phyloP scores from a whole-genome alignment of 2,888 invertebrate genomes.

The Selenia dentaria region DNA sequence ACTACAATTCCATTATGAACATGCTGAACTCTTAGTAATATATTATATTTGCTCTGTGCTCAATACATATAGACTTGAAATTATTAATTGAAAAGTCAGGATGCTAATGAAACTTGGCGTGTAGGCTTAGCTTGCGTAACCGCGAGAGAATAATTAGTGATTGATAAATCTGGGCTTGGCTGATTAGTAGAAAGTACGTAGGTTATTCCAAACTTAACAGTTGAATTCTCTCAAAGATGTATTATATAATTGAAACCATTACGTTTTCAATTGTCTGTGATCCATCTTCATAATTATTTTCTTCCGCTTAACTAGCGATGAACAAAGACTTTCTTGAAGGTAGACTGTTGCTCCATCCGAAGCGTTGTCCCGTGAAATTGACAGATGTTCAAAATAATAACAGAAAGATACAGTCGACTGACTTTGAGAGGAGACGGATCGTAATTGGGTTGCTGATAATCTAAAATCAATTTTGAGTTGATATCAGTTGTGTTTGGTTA shows the following conservation, averaged over 20 bases:
- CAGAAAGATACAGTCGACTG: conserved; percentile 55
- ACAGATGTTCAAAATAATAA: conserved; percentile 71
- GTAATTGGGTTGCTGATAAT: conserved; percentile 49
- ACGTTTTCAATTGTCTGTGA: conserved; percentile 49
- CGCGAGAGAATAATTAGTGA: too few relatives aligned
- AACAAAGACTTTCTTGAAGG: conserved; percentile 61
- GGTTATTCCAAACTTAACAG: not conserved
- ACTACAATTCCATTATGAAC: too few relatives aligned
- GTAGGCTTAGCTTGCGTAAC: too few relatives aligned
- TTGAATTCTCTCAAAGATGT: conserved; percentile 25
- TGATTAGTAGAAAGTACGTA: too few relatives aligned
- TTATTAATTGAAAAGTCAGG: too few relatives aligned
- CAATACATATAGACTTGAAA: too few relatives aligned
- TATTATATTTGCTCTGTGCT: too few relatives aligned
- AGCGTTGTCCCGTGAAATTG: conserved; percentile 65
- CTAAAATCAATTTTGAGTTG: conserved; percentile 48
- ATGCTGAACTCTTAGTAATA: too few relatives aligned
- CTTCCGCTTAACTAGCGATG: conserved; percentile 64
- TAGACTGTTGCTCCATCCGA: conserved; percentile 53
- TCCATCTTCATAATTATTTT: conserved; percentile 66
- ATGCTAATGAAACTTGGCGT: too few relatives aligned
- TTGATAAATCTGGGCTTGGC: too few relatives aligned
- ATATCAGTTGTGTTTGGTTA: conserved; percentile 33
- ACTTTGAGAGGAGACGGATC: conserved; percentile 41
- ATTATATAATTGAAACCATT: conserved; percentile 36